These are phyloP conservation scores for Xenotilapia flavipinnis DNA, from an alignment of 2,113 vertebrate species.

Conservation along the genomic window DNA sequence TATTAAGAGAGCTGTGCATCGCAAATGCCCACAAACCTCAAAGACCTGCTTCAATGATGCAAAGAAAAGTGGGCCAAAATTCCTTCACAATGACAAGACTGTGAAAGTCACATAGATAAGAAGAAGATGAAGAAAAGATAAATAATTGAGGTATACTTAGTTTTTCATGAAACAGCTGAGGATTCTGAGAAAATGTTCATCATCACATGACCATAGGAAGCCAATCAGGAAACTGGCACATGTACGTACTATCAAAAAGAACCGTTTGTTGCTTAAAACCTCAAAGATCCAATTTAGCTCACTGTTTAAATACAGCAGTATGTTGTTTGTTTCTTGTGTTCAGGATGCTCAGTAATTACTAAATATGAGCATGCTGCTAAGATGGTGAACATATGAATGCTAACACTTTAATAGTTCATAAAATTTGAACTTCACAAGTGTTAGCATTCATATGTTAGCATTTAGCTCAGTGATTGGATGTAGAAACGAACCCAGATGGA, in stretches of 20 bases:
- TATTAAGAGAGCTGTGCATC: not conserved
- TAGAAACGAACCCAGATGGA: fast-evolving
- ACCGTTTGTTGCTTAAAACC: fast-evolving
- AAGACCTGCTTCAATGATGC: not conserved
- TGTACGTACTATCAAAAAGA: fast-evolving
- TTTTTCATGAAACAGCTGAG: fast-evolving
- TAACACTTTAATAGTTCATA: no score
- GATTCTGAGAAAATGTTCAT: not conserved
- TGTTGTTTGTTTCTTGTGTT: not conserved
- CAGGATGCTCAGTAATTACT: fast-evolving
- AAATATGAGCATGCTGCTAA: fast-evolving
- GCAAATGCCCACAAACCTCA: fast-evolving
- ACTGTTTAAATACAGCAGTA: not conserved
- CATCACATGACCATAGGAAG: fast-evolving
- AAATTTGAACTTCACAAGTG: not conserved
- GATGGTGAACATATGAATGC: not conserved
- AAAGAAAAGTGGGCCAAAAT: fast-evolving
- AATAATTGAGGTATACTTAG: fast-evolving
- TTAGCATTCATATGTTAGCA: not conserved
- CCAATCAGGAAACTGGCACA: fast-evolving
- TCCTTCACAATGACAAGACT: no score
- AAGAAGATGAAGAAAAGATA: not conserved
- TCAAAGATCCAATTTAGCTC: fast-evolving
- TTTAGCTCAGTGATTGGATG: not conserved
- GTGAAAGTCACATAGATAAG: fast-evolving